phyloP scores from a whole-genome alignment of 2,113 vertebrate genomes.

The Acinonyx jubatus region DNA sequence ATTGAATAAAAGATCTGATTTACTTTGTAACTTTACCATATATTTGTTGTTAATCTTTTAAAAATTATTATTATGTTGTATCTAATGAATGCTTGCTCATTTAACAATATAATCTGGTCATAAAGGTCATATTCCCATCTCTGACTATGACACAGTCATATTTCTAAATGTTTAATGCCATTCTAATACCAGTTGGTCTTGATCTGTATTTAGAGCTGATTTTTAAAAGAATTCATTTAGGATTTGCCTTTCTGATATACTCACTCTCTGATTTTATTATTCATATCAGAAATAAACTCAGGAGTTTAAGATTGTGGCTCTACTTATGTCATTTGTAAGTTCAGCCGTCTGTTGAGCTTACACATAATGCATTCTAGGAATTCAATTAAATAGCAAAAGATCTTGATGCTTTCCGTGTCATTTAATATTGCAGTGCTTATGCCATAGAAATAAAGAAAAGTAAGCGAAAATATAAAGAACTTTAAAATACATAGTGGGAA shows the following conservation, averaged over 20 bases:
- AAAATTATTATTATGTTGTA: not conserved
- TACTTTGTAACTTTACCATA: not conserved
- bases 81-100: conserved; percentile 10
- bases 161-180: not conserved
- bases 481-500: conserved; percentile 10
- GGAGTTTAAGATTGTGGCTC: not conserved
- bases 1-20: conserved; percentile 15
- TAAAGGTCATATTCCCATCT: not conserved
- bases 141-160: not conserved
- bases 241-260: conserved; percentile 3
- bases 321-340: conserved; percentile 15
- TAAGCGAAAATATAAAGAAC: not conserved
- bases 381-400: conserved; percentile 30
- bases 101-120: not conserved
- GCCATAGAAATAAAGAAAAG: not conserved
- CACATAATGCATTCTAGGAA: not conserved
- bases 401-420: not conserved
- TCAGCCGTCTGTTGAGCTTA: not conserved
- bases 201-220: not conserved
- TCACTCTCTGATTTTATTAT: conserved; percentile 24
- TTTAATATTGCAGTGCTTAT: conserved; percentile 23
- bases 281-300: conserved; percentile 15
- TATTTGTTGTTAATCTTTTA: conserved; percentile 6
- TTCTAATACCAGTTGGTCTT: conserved; percentile 10
- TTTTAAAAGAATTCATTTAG: not conserved